A percentile compares a stretch with the other conserved stretches of the same genome.
These are phyloP conservation scores for Eucidaris tribuloides DNA, from an alignment of 35 echinoderm and acorn worm species.

Conservation along the genomic window DNA sequence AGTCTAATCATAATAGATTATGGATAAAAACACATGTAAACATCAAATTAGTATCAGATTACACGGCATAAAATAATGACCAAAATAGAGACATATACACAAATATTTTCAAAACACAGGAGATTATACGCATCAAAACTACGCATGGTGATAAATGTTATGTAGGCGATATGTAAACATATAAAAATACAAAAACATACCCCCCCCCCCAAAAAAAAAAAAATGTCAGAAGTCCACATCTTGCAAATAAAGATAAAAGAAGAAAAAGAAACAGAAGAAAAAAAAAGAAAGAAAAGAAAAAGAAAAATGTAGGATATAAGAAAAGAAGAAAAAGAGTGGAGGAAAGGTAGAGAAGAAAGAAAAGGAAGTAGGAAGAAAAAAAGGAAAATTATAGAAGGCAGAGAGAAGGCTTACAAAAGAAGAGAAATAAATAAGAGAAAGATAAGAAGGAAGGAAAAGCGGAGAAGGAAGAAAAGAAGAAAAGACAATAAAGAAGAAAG, in stretches of 20 bases:
- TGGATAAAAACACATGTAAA: too few relatives aligned
- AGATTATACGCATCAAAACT: too few relatives aligned
- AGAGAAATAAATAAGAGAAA: background rate
- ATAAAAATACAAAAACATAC: background rate
- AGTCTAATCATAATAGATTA: too few relatives aligned
- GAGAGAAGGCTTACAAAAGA: background rate
- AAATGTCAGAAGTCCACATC: too few relatives aligned
- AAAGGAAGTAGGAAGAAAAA: background rate
- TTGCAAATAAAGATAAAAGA: background rate
- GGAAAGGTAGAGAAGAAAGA: background rate
- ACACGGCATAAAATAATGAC: too few relatives aligned
- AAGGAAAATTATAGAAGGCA: background rate
- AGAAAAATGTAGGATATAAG: background rate
- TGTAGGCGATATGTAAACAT: too few relatives aligned
- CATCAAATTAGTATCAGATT: too few relatives aligned
- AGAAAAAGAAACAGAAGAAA: background rate
- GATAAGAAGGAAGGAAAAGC: background rate
- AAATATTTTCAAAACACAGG: too few relatives aligned
- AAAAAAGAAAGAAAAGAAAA: background rate
- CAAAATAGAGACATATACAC: too few relatives aligned
- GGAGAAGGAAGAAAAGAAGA: background rate
- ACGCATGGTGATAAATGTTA: too few relatives aligned
- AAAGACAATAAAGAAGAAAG: too few relatives aligned
- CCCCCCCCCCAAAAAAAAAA: background rate
- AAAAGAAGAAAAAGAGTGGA: background rate